Percentiles rank a stretch among this genome's conserved stretches.
phyloP scores from a whole-genome alignment of 2,888 invertebrate species.

The Pristionchus japonicus region DNA sequence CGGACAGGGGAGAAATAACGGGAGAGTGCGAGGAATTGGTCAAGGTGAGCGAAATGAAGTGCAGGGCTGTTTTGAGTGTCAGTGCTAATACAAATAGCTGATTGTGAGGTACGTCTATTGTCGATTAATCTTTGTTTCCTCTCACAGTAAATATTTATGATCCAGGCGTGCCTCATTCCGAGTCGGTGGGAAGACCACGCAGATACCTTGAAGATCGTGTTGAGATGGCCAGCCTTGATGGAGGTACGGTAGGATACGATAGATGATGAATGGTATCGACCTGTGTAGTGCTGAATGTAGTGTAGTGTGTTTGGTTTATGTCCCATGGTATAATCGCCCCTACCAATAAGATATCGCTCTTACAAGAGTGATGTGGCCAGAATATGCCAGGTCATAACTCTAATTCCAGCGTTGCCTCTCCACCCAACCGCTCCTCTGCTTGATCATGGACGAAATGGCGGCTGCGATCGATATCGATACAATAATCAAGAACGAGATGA shows the following conservation, averaged over 20 bases:
- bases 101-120: no score
- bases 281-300: no score
- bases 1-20: constrained; percentile 15
- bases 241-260: not conserved
- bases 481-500: constrained; percentile 20
- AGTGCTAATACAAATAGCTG: not conserved
- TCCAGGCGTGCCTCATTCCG: not conserved
- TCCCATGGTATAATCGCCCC: no score
- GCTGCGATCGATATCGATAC: constrained; percentile 34
- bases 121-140: not conserved
- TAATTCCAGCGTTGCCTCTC: not conserved
- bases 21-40: constrained; percentile 17
- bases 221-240: not conserved
- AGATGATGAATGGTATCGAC: no score
- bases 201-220: not conserved
- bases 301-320: no score
- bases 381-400: not conserved
- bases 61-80: not conserved
- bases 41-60: not conserved
- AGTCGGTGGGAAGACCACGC: constrained; percentile 32
- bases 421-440: not conserved
- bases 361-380: no score
- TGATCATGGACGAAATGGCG: constrained; percentile 25
- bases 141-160: not conserved
- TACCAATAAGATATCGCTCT: no score